Conservation (phyloP, 2,797 vertebrate species). For the Eidolon dupreanum region DNA sequence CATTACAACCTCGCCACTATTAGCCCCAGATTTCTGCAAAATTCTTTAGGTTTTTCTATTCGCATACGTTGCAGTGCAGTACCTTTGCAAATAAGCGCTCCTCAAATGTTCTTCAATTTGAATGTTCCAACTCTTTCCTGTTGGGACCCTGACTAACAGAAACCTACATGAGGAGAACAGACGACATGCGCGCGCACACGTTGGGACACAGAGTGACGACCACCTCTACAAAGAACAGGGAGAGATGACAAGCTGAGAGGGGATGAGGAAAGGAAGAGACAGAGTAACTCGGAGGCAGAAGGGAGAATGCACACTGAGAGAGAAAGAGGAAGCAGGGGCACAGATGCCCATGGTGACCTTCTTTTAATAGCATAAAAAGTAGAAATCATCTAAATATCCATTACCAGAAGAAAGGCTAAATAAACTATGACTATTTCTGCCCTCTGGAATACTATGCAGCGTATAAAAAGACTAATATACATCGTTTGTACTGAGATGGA, state of each 20-base stretch:
- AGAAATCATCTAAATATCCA: not conserved
- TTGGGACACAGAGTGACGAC: not conserved
- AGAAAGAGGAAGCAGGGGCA: not conserved
- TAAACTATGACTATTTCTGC: not conserved
- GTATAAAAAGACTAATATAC: not conserved
- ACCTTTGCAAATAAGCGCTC: not conserved
- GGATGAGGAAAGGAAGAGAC: not conserved
- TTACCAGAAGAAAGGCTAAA: not conserved
- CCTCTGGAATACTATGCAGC: not conserved
- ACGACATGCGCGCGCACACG: not conserved
- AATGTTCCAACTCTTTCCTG: not conserved
- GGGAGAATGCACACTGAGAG: accelerated
- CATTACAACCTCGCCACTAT: not conserved
- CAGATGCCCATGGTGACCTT: accelerated
- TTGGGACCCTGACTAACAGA: not conserved
- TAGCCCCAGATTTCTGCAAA: not conserved
- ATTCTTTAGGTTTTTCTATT: not conserved
- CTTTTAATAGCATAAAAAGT: not conserved
- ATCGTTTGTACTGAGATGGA: too few species aligned
- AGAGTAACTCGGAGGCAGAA: not conserved
- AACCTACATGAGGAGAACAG: not conserved
- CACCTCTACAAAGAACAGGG: not conserved
- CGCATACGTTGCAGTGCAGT: not conserved
- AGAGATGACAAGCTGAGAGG: not conserved
- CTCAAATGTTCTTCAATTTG: not conserved